Evolutionary conservation across 1,140 invertebrate genomes (phyloP).

Genomic region (Chlorops oryzae): DNA sequence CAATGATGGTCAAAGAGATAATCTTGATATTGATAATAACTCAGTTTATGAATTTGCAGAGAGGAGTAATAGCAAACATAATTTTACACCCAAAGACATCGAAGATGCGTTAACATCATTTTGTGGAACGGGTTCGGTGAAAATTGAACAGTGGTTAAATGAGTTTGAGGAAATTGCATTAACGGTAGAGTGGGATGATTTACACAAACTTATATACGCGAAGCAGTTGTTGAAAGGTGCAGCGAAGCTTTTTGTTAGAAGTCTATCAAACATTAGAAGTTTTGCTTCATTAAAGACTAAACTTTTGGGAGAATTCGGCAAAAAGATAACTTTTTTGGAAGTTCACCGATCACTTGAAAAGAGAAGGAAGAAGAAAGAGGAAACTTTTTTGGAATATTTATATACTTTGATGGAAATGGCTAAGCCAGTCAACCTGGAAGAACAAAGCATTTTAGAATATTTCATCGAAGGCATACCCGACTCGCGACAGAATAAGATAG

Average conservation of each 20-base stretch:
- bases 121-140: not conserved
- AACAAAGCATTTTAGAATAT: constrained; percentile 8
- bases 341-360: constrained; percentile 1
- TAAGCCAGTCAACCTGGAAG: not conserved
- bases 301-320: not conserved
- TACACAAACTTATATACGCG: constrained; percentile 8
- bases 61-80: too few relatives aligned
- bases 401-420: constrained; percentile 9
- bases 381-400: constrained; percentile 7
- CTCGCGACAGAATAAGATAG: not conserved
- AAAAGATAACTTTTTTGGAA: not conserved
- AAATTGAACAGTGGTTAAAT: not conserved
- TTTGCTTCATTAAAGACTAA: not conserved
- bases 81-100: constrained; percentile 3
- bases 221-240: constrained; percentile 11
- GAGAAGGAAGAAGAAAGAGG: not conserved
- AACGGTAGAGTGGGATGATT: not conserved
- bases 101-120: constrained; percentile 3
- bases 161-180: constrained; percentile 7
- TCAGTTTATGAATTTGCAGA: too few relatives aligned
- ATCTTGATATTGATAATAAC: too few relatives aligned
- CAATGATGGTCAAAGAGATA: too few relatives aligned
- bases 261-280: not conserved
- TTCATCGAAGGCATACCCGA: constrained; percentile 6
- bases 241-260: constrained; percentile 5